phyloP scores from a whole-genome alignment of 2,888 invertebrate genomes.

The Epinotia bilunana region DNA sequence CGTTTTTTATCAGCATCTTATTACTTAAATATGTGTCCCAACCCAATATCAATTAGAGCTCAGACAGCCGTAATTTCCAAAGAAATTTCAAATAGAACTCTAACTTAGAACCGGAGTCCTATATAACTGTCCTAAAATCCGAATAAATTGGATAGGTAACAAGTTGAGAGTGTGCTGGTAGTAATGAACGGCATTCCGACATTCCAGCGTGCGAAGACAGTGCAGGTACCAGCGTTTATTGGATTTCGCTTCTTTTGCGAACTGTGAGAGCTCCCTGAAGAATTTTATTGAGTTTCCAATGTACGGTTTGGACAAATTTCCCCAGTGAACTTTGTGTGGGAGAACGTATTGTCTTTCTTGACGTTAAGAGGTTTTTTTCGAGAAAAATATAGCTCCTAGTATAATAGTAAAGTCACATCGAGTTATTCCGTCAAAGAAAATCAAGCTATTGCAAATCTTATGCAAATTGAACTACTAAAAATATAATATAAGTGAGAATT shows the following conservation, averaged over 20 bases:
- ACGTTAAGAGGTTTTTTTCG: background rate
- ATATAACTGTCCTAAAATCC: conserved; percentile 45
- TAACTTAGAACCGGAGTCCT: conserved; percentile 12
- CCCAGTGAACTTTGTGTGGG: conserved; percentile 36
- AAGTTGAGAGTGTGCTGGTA: conserved; percentile 41
- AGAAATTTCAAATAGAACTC: conserved; percentile 36
- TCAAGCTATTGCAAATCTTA: no score
- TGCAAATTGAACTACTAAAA: no score
- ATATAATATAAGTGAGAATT: no score
- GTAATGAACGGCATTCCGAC: conserved; percentile 45
- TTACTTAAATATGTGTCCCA: background rate
- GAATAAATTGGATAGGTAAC: conserved; percentile 46
- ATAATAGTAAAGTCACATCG: no score
- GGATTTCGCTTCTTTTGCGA: conserved; percentile 42
- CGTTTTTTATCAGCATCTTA: background rate
- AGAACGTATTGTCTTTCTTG: conserved; percentile 22
- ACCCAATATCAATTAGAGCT: background rate
- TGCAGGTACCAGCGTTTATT: conserved; percentile 43
- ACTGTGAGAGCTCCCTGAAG: conserved; percentile 39
- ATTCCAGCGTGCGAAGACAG: conserved; percentile 42
- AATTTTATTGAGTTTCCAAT: conserved; percentile 44
- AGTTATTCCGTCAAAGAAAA: no score
- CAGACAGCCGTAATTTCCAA: conserved; percentile 12
- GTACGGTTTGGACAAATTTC: conserved; percentile 44
- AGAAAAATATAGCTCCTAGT: background rate